These are phyloP conservation scores for Harpagoxenus sublaevis DNA, from an alignment of 2,888 invertebrate species.

Conservation along the genomic window DNA sequence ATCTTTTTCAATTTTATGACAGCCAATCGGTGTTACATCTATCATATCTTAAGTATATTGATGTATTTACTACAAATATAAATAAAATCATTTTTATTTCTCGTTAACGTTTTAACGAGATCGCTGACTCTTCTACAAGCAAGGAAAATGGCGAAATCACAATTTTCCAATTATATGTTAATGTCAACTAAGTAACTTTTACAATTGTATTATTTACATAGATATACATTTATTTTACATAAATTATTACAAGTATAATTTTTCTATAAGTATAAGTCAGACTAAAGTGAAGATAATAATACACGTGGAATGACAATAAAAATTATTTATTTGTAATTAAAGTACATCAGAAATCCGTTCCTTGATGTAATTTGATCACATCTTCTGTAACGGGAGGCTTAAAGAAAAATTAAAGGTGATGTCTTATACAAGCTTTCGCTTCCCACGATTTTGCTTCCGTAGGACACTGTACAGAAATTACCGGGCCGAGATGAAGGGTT, in stretches of 20 bases:
- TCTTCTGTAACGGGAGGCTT: background rate
- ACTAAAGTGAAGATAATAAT: background rate
- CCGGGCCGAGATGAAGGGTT: conserved; percentile 55
- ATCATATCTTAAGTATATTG: conserved; percentile 12
- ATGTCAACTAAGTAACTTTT: background rate
- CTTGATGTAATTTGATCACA: conserved; percentile 6
- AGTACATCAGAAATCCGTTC: background rate
- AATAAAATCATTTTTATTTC: background rate
- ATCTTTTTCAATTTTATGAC: conserved; percentile 18
- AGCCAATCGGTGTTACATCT: conserved; percentile 16
- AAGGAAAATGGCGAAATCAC: background rate
- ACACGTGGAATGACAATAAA: background rate
- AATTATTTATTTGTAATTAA: background rate
- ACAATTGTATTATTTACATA: background rate
- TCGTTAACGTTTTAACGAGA: background rate
- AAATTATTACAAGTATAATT: background rate
- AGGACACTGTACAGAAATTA: conserved; percentile 39
- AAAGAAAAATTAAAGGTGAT: conserved; percentile 44
- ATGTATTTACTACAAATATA: background rate
- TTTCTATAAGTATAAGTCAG: background rate
- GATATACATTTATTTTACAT: background rate
- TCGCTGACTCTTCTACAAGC: background rate
- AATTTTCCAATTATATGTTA: background rate
- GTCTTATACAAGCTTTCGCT: conserved; percentile 25
- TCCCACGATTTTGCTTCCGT: conserved; percentile 45